Conservation (phyloP, 2,113 vertebrate species). For the Psittacara wagleri region DNA sequence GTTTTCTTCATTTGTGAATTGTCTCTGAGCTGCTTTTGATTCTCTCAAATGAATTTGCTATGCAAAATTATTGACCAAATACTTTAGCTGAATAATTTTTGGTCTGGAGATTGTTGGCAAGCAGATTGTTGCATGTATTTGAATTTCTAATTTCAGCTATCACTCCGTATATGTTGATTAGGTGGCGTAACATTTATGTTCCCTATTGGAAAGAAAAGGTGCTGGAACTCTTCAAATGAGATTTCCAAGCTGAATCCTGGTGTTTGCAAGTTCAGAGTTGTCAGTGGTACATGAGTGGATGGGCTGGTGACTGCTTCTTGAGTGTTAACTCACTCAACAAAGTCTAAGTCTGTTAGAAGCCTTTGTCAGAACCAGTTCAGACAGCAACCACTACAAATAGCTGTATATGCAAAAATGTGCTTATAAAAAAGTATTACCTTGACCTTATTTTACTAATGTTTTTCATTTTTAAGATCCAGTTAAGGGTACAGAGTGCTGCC, state of each 20-base stretch:
- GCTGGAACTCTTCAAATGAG: conserved; percentile 6
- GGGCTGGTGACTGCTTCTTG: background rate
- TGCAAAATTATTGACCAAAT: conserved; percentile 67
- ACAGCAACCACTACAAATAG: background rate
- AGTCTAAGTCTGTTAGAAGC: background rate
- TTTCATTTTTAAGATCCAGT: background rate
- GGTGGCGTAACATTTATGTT: conserved; percentile 4
- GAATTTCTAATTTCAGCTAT: conserved; percentile 55
- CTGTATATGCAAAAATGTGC: background rate
- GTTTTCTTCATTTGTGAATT: conserved; percentile 43
- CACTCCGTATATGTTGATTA: conserved; percentile 42
- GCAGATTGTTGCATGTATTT: conserved; percentile 55
- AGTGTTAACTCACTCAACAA: background rate
- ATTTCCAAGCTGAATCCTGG: background rate
- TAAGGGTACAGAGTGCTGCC: background rate
- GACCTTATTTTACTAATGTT: background rate
- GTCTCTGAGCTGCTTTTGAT: conserved; percentile 43
- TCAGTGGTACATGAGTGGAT: background rate
- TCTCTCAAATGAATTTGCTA: conserved; percentile 48
- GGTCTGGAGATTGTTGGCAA: conserved; percentile 54
- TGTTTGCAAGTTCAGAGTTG: background rate
- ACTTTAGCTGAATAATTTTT: conserved; percentile 63
- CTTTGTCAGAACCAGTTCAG: background rate
- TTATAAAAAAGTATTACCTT: fast-evolving
- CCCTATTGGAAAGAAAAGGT: background rate